Evolutionary conservation across 2,888 invertebrate species (phyloP).

Genomic region (Idaea dimidiata): DNA sequence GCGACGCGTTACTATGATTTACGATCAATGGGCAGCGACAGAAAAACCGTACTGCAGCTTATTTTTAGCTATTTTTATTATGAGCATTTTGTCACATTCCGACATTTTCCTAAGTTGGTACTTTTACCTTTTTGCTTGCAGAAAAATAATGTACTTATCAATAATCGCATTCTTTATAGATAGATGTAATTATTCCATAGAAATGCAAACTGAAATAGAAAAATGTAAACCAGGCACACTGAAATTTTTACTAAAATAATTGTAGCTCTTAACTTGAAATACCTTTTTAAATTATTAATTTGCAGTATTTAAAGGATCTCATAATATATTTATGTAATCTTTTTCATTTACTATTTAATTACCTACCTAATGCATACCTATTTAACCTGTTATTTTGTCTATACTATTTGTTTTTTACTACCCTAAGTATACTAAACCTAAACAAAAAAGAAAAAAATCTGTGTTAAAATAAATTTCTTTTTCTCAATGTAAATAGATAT

Average conservation of each 20-base stretch:
- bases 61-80: constrained; percentile 9
- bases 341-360: background rate
- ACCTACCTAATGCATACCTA: background rate
- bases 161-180: background rate
- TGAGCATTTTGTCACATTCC: constrained; percentile 13
- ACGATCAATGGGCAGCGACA: background rate
- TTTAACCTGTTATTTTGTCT: too few relatives aligned
- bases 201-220: background rate
- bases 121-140: background rate
- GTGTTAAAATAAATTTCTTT: constrained; percentile 33
- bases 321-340: background rate
- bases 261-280: background rate
- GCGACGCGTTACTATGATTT: too few relatives aligned
- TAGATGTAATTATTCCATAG: background rate
- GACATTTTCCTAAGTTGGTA: background rate
- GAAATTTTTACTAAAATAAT: background rate
- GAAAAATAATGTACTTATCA: background rate
- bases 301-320: background rate
- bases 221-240: background rate
- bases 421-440: background rate
- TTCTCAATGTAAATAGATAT: constrained; percentile 63
- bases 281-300: background rate
- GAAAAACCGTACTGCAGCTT: background rate
- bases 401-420: background rate
- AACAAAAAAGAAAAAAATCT: background rate